phyloP scores from a whole-genome alignment of 2,888 invertebrate species.

The Sepiola atlantica region DNA sequence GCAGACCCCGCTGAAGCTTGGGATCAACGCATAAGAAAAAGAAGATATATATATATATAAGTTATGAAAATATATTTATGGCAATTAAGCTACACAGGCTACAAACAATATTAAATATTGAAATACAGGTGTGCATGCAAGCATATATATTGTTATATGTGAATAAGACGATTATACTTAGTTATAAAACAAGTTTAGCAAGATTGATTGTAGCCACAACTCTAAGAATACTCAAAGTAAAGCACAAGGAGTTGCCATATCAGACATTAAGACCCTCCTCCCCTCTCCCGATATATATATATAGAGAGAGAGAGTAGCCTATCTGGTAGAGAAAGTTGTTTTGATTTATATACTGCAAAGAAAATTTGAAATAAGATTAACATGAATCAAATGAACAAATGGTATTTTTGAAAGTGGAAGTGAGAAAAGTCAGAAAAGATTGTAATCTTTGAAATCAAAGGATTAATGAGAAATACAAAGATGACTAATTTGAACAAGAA shows the following conservation, averaged over 20 bases:
- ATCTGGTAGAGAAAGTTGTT: neutral
- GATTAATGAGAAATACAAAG: conserved; percentile 32
- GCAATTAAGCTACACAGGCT: too few species aligned
- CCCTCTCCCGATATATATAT: neutral
- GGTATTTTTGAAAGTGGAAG: neutral
- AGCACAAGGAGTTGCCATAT: neutral
- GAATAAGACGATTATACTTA: neutral
- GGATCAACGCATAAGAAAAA: too few species aligned
- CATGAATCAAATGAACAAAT: conserved; percentile 4
- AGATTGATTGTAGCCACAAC: neutral
- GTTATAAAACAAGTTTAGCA: neutral
- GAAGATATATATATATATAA: too few species aligned
- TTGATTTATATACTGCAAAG: neutral
- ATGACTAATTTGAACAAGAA: neutral
- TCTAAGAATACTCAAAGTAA: neutral
- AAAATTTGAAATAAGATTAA: conserved; percentile 13
- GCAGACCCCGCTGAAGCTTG: too few species aligned
- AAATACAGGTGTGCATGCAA: too few species aligned
- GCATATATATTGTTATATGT: neutral
- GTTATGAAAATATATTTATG: too few species aligned
- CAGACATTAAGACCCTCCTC: neutral
- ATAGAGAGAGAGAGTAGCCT: neutral
- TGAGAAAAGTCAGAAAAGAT: conserved; percentile 16
- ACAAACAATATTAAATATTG: too few species aligned
- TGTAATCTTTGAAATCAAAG: conserved; percentile 1